These are phyloP conservation scores for Melanotaenia duboulayi DNA, from an alignment of 2,113 vertebrate genomes.

Conservation along the genomic window DNA sequence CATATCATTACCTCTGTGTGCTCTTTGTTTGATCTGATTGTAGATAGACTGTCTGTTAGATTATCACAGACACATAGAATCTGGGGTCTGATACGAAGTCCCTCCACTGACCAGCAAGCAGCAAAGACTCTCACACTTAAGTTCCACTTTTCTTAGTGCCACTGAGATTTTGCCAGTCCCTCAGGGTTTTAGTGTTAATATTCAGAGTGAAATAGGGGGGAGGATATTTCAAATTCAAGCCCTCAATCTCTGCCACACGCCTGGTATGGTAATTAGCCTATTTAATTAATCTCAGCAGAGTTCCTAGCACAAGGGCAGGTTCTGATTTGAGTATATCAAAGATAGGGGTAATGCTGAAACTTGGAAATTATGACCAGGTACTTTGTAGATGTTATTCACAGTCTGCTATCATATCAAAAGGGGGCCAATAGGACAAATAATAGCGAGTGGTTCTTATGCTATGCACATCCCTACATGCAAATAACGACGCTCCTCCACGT, in stretches of 20 bases:
- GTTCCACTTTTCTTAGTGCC: conserved; percentile 69
- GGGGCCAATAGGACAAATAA: conserved; percentile 24
- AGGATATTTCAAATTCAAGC: conserved; percentile 78
- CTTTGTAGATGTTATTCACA: conserved; percentile 35
- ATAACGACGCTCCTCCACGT: conserved; percentile 66
- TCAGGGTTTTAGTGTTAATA: conserved; percentile 75
- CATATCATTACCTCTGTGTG: conserved; percentile 51
- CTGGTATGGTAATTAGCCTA: conserved; percentile 79
- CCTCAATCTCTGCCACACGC: conserved; percentile 74
- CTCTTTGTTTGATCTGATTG: conserved; percentile 55
- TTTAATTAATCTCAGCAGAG: conserved; percentile 81
- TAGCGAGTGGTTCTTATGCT: conserved; percentile 23
- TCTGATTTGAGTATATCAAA: conserved; percentile 73
- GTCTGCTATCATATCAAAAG: conserved; percentile 27
- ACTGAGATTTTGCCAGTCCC: conserved; percentile 74
- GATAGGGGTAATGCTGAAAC: conserved; percentile 52
- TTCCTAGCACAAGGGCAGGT: conserved; percentile 73
- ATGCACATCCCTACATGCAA: conserved; percentile 27
- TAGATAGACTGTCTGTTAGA: conserved; percentile 18
- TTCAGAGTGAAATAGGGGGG: conserved; percentile 79
- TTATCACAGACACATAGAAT: conserved; percentile 24
- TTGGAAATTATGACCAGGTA: conserved; percentile 40
- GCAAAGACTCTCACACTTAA: conserved; percentile 60
- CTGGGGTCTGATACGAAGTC: conserved; percentile 32
- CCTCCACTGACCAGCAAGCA: conserved; percentile 32